phyloP scores from a whole-genome alignment of 2,113 vertebrate genomes.

The Cyanoderma ruficeps region DNA sequence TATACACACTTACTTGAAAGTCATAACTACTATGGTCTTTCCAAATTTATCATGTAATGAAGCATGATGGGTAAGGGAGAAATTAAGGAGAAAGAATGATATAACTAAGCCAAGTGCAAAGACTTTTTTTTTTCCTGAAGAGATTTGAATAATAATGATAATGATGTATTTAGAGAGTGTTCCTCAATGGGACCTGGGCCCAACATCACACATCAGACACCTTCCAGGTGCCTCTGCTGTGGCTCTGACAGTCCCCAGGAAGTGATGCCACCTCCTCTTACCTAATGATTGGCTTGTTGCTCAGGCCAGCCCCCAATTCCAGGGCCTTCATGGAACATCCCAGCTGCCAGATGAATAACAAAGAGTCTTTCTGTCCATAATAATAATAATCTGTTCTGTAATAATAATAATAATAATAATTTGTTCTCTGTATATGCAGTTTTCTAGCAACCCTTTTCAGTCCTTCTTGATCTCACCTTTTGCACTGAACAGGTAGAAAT shows the following conservation, averaged over 20 bases:
- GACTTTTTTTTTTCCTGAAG: not conserved
- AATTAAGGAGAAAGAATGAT: not conserved
- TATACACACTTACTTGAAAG: not conserved
- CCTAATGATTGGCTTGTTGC: not conserved
- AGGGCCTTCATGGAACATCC: not conserved
- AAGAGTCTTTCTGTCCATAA: not conserved
- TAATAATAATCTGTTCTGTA: too few relatives aligned
- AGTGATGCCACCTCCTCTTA: not conserved
- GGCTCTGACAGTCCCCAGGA: rapidly evolving
- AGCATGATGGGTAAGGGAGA: not conserved
- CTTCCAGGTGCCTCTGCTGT: not conserved
- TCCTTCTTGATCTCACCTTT: not conserved
- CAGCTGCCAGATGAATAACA: not conserved
- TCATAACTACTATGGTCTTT: not conserved
- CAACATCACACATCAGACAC: not conserved
- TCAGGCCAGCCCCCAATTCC: not conserved
- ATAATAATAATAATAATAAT: too few relatives aligned
- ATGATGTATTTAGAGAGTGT: not conserved
- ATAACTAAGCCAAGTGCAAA: not conserved
- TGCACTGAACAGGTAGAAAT: not conserved
- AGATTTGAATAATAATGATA: not conserved
- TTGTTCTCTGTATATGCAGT: rapidly evolving
- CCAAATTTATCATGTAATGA: not conserved
- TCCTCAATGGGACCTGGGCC: not conserved
- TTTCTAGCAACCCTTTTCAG: not conserved